phyloP scores from a whole-genome alignment of 23 tunicate genomes.

The Botrylloides violaceus region DNA sequence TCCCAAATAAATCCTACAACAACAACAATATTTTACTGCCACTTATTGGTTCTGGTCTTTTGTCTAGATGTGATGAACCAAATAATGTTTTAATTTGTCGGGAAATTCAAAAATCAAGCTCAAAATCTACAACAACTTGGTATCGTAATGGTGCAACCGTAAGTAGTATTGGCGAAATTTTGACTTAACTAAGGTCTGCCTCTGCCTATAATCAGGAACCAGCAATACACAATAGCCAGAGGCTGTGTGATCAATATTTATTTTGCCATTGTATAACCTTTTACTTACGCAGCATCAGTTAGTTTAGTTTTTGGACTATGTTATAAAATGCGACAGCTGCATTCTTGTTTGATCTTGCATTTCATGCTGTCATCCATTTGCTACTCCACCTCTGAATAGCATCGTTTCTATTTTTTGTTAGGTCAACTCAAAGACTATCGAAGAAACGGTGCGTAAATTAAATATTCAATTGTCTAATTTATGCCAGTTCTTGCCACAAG shows the following conservation, averaged over 20 bases:
- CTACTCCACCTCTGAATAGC: too few relatives aligned
- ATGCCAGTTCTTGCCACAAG: constrained; percentile 89
- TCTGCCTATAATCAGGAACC: constrained; percentile 9
- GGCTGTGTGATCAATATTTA: too few relatives aligned
- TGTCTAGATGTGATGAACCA: constrained; percentile 17
- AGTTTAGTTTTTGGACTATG: too few relatives aligned
- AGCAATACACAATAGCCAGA: too few relatives aligned
- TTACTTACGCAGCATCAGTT: too few relatives aligned
- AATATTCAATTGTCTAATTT: constrained; percentile 62
- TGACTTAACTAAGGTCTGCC: not conserved
- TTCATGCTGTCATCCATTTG: too few relatives aligned
- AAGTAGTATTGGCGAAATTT: not conserved
- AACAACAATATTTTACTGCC: not conserved
- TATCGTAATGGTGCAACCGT: constrained; percentile 3
- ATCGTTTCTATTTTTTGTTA: too few relatives aligned
- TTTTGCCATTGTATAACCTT: too few relatives aligned
- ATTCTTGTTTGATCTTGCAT: too few relatives aligned
- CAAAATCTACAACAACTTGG: constrained; percentile 20
- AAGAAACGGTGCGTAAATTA: constrained; percentile 41
- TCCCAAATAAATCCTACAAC: too few relatives aligned
- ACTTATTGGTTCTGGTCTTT: not conserved
- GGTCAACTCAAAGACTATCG: constrained; percentile 32
- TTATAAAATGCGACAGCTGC: too few relatives aligned
- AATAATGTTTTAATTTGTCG: constrained; percentile 11
- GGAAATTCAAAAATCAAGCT: not conserved